phyloP scores from a whole-genome alignment of 2,888 invertebrate genomes.

The Carterocephalus palaemon region DNA sequence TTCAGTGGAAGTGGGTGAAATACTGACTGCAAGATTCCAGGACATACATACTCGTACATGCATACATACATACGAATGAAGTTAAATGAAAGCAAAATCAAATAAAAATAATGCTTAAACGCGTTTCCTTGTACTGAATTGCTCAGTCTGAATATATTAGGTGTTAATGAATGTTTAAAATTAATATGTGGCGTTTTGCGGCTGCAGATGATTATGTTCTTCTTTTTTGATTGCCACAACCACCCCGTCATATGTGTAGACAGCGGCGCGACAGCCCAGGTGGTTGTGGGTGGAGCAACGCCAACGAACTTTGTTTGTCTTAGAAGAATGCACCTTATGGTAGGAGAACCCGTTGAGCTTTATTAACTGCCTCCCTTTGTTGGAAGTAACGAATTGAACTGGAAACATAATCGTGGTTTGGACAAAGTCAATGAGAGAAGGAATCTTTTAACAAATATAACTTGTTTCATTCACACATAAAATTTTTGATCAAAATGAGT shows the following conservation, averaged over 20 bases:
- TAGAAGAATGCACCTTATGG: not conserved
- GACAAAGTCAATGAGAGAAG: not conserved
- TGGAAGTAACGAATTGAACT: slow-evolving; percentile 5
- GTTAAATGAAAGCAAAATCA: too few species aligned
- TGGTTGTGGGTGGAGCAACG: slow-evolving; percentile 35
- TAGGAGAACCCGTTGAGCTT: slow-evolving; percentile 30
- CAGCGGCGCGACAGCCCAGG: slow-evolving; percentile 29
- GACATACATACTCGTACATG: too few species aligned
- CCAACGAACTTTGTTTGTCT: slow-evolving; percentile 24
- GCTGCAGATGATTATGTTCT: not conserved
- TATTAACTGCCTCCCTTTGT: slow-evolving; percentile 25
- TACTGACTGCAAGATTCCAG: too few species aligned
- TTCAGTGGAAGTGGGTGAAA: too few species aligned
- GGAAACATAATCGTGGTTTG: not conserved
- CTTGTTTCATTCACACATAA: too few species aligned
- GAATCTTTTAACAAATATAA: too few species aligned
- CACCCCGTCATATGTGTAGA: slow-evolving; percentile 19
- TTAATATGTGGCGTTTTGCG: not conserved
- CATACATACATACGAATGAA: too few species aligned
- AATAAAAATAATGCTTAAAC: too few species aligned
- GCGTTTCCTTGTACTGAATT: too few species aligned
- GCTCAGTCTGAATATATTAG: too few species aligned
- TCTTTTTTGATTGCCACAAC: not conserved
- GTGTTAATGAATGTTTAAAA: too few species aligned
- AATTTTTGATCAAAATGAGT: too few species aligned